These are phyloP conservation scores for Dryobotodes eremita DNA, from an alignment of 2,888 invertebrate species.

Conservation along the genomic window DNA sequence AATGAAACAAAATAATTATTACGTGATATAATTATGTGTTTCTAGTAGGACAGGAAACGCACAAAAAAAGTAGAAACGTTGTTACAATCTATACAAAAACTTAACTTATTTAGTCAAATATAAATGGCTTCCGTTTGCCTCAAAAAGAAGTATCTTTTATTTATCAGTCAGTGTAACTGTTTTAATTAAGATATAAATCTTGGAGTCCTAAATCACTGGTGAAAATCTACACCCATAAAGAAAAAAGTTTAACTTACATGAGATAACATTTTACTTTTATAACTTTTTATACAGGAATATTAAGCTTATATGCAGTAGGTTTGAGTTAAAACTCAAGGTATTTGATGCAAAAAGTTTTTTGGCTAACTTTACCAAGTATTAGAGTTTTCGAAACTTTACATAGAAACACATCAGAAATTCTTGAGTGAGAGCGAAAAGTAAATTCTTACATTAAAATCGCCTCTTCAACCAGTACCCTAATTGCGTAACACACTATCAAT, in stretches of 20 bases:
- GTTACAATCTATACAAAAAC: background rate
- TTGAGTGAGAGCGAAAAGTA: background rate
- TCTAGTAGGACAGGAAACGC: background rate
- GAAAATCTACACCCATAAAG: slow-evolving; percentile 1
- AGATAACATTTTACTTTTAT: background rate
- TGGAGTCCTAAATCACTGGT: slow-evolving; percentile 17
- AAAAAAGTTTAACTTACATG: background rate
- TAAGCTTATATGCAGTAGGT: background rate
- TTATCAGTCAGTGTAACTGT: slow-evolving; percentile 23
- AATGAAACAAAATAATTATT: background rate
- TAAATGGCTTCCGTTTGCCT: slow-evolving; percentile 39
- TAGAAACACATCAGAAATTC: background rate
- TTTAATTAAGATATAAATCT: slow-evolving; percentile 37
- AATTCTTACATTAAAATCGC: slow-evolving; percentile 16
- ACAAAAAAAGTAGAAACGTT: slow-evolving; percentile 17
- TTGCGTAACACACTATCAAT: no score
- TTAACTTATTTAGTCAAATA: background rate
- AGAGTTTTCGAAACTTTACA: background rate
- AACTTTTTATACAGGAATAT: background rate
- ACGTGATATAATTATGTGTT: background rate
- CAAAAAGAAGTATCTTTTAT: slow-evolving; percentile 8
- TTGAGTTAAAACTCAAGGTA: no score
- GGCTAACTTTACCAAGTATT: background rate
- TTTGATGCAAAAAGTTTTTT: background rate
- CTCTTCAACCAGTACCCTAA: no score